Conservation (phyloP, 2,888 invertebrate genomes). For the Melipona beecheii region DNA sequence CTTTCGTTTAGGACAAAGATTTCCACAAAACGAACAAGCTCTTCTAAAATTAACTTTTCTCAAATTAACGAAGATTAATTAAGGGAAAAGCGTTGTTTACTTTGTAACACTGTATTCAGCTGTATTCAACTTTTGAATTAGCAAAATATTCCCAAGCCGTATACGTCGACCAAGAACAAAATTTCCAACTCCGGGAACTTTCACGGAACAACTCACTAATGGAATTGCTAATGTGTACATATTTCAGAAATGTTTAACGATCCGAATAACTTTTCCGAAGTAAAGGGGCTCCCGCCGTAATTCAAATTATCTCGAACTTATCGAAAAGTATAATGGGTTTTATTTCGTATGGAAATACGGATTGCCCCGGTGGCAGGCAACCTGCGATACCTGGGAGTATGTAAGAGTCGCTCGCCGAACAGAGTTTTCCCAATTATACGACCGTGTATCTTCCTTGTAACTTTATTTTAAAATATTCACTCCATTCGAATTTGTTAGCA, state of each 20-base stretch:
- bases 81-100: background rate
- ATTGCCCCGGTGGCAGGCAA: background rate
- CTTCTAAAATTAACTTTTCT: background rate
- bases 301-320: constrained; percentile 26
- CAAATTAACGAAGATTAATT: background rate
- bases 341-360: constrained; percentile 15
- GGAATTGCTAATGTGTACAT: constrained; percentile 12
- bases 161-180: background rate
- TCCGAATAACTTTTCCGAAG: background rate
- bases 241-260: constrained; percentile 5
- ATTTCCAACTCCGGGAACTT: background rate
- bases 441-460: background rate
- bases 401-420: background rate
- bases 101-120: background rate
- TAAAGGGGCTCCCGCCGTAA: background rate
- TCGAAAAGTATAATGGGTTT: constrained; percentile 7
- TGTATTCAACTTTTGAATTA: background rate
- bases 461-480: background rate
- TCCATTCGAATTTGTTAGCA: background rate
- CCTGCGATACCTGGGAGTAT: background rate
- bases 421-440: background rate
- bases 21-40: too few species aligned
- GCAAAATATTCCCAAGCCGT: background rate
- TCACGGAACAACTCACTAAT: background rate
- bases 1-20: too few species aligned